Conservation (phyloP, 2,888 invertebrate species). For the Netelia inedita region DNA sequence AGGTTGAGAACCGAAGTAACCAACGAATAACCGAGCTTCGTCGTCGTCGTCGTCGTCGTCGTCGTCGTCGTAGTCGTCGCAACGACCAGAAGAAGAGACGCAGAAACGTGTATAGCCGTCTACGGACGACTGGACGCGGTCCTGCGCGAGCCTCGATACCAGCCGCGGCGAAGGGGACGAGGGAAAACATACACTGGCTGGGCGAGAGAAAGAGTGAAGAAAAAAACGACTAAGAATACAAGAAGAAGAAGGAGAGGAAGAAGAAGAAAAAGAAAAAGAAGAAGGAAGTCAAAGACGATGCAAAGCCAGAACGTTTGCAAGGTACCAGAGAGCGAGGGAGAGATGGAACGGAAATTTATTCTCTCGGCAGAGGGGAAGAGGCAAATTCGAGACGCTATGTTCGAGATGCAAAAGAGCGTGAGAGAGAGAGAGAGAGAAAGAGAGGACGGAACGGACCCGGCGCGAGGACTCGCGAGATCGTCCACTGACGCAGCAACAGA, state of each 20-base stretch:
- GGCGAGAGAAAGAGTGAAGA: slow-evolving; percentile 63
- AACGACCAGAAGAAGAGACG: slow-evolving; percentile 46
- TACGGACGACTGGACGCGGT: slow-evolving; percentile 58
- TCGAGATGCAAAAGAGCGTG: slow-evolving; percentile 36
- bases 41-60: slow-evolving; percentile 44
- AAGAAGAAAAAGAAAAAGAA: slow-evolving; percentile 9
- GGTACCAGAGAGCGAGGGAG: slow-evolving; percentile 23
- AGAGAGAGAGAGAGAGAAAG: slow-evolving; percentile 43
- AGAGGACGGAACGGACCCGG: slow-evolving; percentile 43
- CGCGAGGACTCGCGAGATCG: slow-evolving; percentile 66
- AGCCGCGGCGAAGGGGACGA: slow-evolving; percentile 42
- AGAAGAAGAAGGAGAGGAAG: slow-evolving; percentile 39
- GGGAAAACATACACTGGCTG: slow-evolving; percentile 36
- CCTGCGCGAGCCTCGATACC: slow-evolving; percentile 25
- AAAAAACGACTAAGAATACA: slow-evolving; percentile 45
- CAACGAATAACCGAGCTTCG: slow-evolving; percentile 51
- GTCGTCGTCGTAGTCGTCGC: slow-evolving; percentile 35
- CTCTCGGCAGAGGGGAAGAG: slow-evolving; percentile 25
- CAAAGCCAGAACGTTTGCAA: slow-evolving; percentile 30
- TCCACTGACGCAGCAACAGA: slow-evolving; percentile 78
- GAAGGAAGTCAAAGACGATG: slow-evolving; percentile 50
- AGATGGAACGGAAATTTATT: slow-evolving; percentile 54
- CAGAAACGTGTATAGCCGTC: slow-evolving; percentile 56
- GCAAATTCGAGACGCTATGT: slow-evolving; percentile 50
- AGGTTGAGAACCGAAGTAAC: slow-evolving; percentile 59